Percentiles rank a stretch among this genome's conserved stretches.
phyloP scores from a whole-genome alignment of 2,888 invertebrate species.

The Heliconius hortense region DNA sequence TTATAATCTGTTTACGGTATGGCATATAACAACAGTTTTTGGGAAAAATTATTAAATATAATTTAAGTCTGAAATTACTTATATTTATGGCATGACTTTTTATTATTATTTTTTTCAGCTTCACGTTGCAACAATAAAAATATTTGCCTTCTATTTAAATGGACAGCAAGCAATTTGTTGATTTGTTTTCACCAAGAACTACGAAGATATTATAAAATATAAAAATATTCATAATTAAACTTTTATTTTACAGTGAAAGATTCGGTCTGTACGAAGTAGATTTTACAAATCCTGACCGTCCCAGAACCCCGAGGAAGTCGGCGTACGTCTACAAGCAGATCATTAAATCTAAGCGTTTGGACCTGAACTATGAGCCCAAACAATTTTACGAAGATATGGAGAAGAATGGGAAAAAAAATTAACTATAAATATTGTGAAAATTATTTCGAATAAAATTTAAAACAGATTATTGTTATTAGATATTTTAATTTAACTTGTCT shows the following conservation, averaged over 20 bases:
- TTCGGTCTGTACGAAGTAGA: conserved; percentile 88
- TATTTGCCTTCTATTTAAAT: too few species aligned
- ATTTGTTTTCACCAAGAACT: too few species aligned
- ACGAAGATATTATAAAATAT: too few species aligned
- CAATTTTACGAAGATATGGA: conserved; percentile 34
- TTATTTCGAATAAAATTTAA: neutral
- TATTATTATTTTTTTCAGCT: too few species aligned
- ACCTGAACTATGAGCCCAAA: conserved; percentile 61
- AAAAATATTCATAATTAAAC: neutral
- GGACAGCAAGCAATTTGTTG: too few species aligned
- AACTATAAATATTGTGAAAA: neutral
- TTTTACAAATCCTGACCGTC: conserved; percentile 80
- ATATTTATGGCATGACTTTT: too few species aligned
- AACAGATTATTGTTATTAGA: neutral
- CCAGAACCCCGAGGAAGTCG: conserved; percentile 85
- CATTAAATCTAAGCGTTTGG: conserved; percentile 63
- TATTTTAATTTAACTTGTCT: neutral
- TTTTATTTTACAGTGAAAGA: conserved; percentile 76
- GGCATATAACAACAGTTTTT: too few species aligned
- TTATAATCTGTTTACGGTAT: neutral
- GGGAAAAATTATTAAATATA: neutral
- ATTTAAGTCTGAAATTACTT: too few species aligned
- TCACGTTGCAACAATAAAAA: too few species aligned
- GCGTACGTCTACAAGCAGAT: conserved; percentile 76
- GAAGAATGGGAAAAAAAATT: neutral